A percentile compares a stretch with the other conserved stretches of the same genome.
Evolutionary conservation across 2,797 vertebrate genomes (phyloP).

Genomic region (Mus minutoides): DNA sequence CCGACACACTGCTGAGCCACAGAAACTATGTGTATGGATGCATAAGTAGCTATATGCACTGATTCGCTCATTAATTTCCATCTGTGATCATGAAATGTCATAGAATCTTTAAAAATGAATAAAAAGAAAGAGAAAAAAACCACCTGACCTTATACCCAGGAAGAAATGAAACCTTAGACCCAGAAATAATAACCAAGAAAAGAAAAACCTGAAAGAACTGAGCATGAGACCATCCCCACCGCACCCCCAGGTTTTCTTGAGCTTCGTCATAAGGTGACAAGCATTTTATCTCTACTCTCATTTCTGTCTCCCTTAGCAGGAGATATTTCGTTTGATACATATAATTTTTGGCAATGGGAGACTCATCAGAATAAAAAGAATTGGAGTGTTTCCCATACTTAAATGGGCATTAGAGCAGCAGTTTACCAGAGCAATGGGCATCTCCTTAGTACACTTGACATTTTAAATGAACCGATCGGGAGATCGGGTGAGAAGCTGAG

Average conservation of each 20-base stretch:
- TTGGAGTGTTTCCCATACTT: slow-evolving; percentile 16
- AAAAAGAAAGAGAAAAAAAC: neutral
- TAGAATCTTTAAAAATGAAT: neutral
- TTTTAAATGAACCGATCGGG: slow-evolving; percentile 62
- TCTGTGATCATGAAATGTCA: neutral
- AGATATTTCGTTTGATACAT: slow-evolving; percentile 63
- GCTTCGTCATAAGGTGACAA: slow-evolving; percentile 45
- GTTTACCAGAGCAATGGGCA: slow-evolving; percentile 38
- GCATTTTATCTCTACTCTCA: slow-evolving; percentile 3
- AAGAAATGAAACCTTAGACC: slow-evolving; percentile 16
- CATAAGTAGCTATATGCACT: neutral
- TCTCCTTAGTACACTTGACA: slow-evolving; percentile 34
- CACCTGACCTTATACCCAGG: neutral
- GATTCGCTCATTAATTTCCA: slow-evolving; percentile 41
- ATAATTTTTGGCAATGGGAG: slow-evolving; percentile 63
- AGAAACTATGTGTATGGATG: neutral
- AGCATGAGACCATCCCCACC: neutral
- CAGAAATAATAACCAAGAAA: slow-evolving; percentile 49
- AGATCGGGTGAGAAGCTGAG: slow-evolving; percentile 57
- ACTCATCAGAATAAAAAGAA: slow-evolving; percentile 55
- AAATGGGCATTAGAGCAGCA: slow-evolving; percentile 37
- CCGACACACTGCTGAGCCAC: neutral
- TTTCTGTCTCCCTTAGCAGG: slow-evolving; percentile 53
- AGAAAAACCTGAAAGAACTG: neutral
- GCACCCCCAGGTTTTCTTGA: neutral